These are phyloP conservation scores for Rhyzopertha dominica DNA, from an alignment of 1,140 invertebrate genomes.

Conservation along the genomic window DNA sequence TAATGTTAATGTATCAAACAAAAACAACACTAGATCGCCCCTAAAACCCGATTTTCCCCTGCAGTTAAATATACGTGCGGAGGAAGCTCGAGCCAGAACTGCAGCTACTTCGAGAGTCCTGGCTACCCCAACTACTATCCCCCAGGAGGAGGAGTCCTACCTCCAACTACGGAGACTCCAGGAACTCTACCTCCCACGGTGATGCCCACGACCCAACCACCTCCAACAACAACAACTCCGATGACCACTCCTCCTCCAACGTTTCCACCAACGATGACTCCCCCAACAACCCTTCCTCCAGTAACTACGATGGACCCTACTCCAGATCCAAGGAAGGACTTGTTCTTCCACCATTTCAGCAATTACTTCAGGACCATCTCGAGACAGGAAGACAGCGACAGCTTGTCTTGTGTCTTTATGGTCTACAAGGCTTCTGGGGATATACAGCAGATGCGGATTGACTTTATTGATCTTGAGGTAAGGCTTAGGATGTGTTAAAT, in stretches of 20 bases:
- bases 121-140: slow-evolving; percentile 49
- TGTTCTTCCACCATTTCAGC: slow-evolving; percentile 11
- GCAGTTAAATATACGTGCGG: slow-evolving; percentile 56
- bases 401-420: slow-evolving; percentile 56
- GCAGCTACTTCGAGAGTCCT: slow-evolving; percentile 55
- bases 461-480: slow-evolving; percentile 67
- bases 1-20: neutral
- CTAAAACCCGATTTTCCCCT: slow-evolving; percentile 27
- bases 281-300: neutral
- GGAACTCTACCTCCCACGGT: too few relatives aligned
- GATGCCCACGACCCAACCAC: slow-evolving; percentile 20
- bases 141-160: slow-evolving; percentile 29
- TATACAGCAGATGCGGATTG: slow-evolving; percentile 62
- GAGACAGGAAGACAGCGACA: slow-evolving; percentile 41
- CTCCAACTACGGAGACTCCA: slow-evolving; percentile 30
- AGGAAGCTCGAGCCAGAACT: slow-evolving; percentile 37
- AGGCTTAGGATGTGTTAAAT: too few relatives aligned
- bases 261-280: slow-evolving; percentile 7
- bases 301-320: neutral
- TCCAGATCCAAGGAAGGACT: slow-evolving; percentile 3
- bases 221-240: slow-evolving; percentile 16
- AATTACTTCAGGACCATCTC: slow-evolving; percentile 4
- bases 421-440: slow-evolving; percentile 55
- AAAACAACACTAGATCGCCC: neutral
- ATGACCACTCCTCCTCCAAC: slow-evolving; percentile 31